A percentile compares a stretch with the other conserved stretches of the same genome.
Evolutionary conservation across 2,113 vertebrate species (phyloP).

Genomic region (Planiliza haematocheilus): DNA sequence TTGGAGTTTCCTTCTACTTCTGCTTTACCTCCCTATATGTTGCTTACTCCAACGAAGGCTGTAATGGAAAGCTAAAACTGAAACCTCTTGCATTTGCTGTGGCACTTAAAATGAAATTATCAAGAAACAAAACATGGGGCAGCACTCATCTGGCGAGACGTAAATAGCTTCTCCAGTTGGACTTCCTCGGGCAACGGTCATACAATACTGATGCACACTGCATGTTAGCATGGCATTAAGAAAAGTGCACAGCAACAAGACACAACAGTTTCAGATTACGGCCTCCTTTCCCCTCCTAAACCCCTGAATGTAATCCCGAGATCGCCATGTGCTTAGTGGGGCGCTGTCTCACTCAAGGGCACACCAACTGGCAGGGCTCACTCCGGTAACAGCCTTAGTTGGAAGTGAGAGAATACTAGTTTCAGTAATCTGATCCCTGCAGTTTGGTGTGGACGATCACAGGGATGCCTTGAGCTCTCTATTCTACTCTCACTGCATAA

Average conservation of each 20-base stretch:
- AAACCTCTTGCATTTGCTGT: slow-evolving; percentile 49
- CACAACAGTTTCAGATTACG: slow-evolving; percentile 83
- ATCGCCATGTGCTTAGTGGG: slow-evolving; percentile 76
- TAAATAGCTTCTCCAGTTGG: slow-evolving; percentile 73
- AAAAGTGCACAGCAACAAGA: slow-evolving; percentile 81
- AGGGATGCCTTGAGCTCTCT: slow-evolving; percentile 62
- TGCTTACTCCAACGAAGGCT: too few relatives aligned
- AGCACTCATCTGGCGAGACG: slow-evolving; percentile 54
- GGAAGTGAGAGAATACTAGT: slow-evolving; percentile 74
- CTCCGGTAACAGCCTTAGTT: slow-evolving; percentile 71
- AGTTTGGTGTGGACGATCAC: slow-evolving; percentile 60
- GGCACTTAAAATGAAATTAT: slow-evolving; percentile 47
- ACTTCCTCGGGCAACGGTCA: slow-evolving; percentile 70
- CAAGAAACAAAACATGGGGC: slow-evolving; percentile 57
- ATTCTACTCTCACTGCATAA: slow-evolving; percentile 62
- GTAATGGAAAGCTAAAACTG: slow-evolving; percentile 11
- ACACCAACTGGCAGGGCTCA: slow-evolving; percentile 74
- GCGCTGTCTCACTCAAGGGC: slow-evolving; percentile 81
- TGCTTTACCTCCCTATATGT: neutral
- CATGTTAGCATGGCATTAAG: slow-evolving; percentile 74
- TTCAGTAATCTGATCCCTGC: slow-evolving; percentile 69
- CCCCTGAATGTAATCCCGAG: slow-evolving; percentile 80
- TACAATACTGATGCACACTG: slow-evolving; percentile 68
- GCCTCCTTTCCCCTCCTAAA: slow-evolving; percentile 77
- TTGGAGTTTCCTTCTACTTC: neutral